Conservation (phyloP, 2,113 vertebrate species). For the Pachypanchax playfairii region DNA sequence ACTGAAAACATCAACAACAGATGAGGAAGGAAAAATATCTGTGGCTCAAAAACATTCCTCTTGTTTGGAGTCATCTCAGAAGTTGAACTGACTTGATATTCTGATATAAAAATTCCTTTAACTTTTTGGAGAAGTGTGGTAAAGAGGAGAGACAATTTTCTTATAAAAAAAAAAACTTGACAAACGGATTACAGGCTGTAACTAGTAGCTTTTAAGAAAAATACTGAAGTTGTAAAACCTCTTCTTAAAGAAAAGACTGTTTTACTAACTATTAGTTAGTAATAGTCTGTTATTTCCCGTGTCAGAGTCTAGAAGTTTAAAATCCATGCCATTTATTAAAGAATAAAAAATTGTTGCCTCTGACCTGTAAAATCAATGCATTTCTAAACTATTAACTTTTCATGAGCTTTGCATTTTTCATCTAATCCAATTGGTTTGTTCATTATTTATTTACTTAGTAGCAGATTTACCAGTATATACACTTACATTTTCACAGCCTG, state of each 20-base stretch:
- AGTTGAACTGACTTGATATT: too few species aligned
- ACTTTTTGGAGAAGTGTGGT: too few species aligned
- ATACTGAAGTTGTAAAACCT: too few species aligned
- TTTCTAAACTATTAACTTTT: slow-evolving; percentile 16
- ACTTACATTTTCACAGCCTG: neutral
- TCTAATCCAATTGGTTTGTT: slow-evolving; percentile 8
- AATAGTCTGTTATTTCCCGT: neutral
- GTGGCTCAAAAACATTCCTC: too few species aligned
- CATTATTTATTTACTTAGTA: slow-evolving; percentile 16
- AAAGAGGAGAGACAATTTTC: too few species aligned
- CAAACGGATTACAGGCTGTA: too few species aligned
- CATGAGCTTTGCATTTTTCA: slow-evolving; percentile 15
- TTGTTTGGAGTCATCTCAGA: too few species aligned
- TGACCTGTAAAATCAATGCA: slow-evolving; percentile 12
- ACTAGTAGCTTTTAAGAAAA: too few species aligned
- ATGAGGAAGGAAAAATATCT: too few species aligned
- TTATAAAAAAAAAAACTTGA: too few species aligned
- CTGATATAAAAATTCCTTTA: too few species aligned
- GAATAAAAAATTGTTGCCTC: slow-evolving; percentile 12
- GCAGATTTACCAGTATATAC: neutral
- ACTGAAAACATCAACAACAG: too few species aligned
- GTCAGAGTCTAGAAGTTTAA: slow-evolving; percentile 4
- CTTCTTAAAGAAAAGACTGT: neutral
- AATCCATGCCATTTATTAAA: slow-evolving; percentile 2
- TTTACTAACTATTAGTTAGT: neutral